phyloP scores from a whole-genome alignment of 2,888 invertebrate species.

The Acleris holmiana region DNA sequence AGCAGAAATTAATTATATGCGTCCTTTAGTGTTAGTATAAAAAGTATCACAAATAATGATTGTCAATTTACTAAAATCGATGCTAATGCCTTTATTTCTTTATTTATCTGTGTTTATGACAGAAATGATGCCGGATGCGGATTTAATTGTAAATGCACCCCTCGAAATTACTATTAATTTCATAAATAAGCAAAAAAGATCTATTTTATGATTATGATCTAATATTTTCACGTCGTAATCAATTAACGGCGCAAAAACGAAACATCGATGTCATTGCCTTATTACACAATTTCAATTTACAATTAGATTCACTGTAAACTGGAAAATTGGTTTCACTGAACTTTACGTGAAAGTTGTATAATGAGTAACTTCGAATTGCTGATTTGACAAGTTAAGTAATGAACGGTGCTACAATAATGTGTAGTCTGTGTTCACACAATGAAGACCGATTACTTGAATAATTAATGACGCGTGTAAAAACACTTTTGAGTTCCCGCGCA shows the following conservation, averaged over 20 bases:
- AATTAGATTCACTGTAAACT: constrained; percentile 58
- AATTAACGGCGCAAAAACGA: constrained; percentile 23
- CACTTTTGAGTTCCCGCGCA: background rate
- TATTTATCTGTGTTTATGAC: too few relatives aligned
- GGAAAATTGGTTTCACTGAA: constrained; percentile 68
- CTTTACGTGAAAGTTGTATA: constrained; percentile 54
- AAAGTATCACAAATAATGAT: too few relatives aligned
- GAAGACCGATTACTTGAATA: background rate
- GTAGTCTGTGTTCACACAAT: background rate
- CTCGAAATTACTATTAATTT: too few relatives aligned
- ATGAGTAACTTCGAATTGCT: constrained; percentile 6
- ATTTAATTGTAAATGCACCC: too few relatives aligned
- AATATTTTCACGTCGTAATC: background rate
- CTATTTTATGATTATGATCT: too few relatives aligned
- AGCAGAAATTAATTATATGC: too few relatives aligned
- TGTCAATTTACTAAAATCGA: too few relatives aligned
- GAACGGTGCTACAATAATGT: constrained; percentile 14
- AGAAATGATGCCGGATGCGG: too few relatives aligned
- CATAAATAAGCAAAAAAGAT: too few relatives aligned
- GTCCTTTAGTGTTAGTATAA: too few relatives aligned
- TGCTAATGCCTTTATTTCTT: too few relatives aligned
- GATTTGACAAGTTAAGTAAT: constrained; percentile 9
- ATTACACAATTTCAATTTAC: constrained; percentile 44
- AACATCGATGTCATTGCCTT: constrained; percentile 37
- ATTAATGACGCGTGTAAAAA: constrained; percentile 6